Conservation (phyloP, 2,888 invertebrate genomes). For the Pachydiplax longipennis region DNA sequence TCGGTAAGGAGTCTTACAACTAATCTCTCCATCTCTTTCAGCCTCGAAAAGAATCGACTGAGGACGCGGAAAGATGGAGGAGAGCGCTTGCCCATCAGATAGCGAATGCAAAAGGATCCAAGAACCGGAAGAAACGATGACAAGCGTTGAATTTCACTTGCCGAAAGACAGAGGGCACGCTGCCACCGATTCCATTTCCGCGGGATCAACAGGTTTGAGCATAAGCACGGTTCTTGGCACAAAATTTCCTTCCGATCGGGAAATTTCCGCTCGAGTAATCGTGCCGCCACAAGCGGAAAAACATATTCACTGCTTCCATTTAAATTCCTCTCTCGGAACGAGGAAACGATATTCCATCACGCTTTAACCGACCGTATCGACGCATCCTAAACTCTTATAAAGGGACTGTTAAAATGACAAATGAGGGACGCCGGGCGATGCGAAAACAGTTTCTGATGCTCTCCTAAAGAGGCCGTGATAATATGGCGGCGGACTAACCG, state of each 20-base stretch:
- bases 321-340: no score
- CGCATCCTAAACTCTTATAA: background rate
- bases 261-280: background rate
- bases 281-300: background rate
- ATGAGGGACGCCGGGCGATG: background rate
- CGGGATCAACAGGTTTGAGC: background rate
- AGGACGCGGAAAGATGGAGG: no score
- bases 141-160: background rate
- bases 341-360: background rate
- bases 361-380: background rate
- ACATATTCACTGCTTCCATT: background rate
- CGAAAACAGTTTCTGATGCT: background rate
- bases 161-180: background rate
- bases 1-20: no score
- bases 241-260: background rate
- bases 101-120: background rate
- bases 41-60: background rate
- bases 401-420: background rate
- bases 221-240: background rate
- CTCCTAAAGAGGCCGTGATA: background rate
- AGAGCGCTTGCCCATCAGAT: no score
- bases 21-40: no score
- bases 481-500: background rate
- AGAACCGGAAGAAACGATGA: background rate
- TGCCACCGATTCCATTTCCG: background rate